Evolutionary conservation across 2,797 vertebrate species (phyloP).

Genomic region (Enteromius treurensis): DNA sequence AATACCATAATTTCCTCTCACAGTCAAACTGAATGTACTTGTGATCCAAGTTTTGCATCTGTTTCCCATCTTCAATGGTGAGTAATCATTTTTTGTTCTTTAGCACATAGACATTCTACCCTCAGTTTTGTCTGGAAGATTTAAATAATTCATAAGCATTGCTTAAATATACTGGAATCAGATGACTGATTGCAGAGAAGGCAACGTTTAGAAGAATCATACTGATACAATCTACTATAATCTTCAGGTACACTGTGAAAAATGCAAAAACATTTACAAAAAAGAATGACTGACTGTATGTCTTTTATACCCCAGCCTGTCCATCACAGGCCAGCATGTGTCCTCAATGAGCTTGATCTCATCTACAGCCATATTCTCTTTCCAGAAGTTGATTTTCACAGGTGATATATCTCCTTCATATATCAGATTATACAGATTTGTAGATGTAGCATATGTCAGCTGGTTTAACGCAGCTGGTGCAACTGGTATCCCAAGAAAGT

Average conservation of each 20-base stretch:
- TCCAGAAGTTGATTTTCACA: conserved; percentile 78
- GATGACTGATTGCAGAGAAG: conserved; percentile 1
- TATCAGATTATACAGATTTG: conserved; percentile 85
- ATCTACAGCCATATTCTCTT: conserved; percentile 76
- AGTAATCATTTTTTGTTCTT: conserved; percentile 5
- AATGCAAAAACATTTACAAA: conserved; percentile 2
- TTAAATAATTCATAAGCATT: conserved; percentile 10
- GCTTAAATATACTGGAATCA: neutral
- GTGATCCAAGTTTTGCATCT: conserved; percentile 26
- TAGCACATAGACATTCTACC: neutral
- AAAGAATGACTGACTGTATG: conserved; percentile 46
- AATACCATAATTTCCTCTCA: conserved; percentile 10
- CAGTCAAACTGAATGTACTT: conserved; percentile 6
- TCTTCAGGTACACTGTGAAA: neutral
- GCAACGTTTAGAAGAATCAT: neutral
- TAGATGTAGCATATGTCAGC: conserved; percentile 86
- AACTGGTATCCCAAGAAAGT: conserved; percentile 84
- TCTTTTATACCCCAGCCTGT: conserved; percentile 83
- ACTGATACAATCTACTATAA: neutral
- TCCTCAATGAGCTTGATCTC: conserved; percentile 82
- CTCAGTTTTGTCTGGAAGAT: conserved; percentile 16
- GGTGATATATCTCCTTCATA: conserved; percentile 86
- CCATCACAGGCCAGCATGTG: conserved; percentile 83
- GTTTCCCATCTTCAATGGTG: conserved; percentile 1
- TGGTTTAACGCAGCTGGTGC: conserved; percentile 86